Evolutionary conservation across 2,113 vertebrate species (phyloP).

Genomic region (Ovis canadensis): DNA sequence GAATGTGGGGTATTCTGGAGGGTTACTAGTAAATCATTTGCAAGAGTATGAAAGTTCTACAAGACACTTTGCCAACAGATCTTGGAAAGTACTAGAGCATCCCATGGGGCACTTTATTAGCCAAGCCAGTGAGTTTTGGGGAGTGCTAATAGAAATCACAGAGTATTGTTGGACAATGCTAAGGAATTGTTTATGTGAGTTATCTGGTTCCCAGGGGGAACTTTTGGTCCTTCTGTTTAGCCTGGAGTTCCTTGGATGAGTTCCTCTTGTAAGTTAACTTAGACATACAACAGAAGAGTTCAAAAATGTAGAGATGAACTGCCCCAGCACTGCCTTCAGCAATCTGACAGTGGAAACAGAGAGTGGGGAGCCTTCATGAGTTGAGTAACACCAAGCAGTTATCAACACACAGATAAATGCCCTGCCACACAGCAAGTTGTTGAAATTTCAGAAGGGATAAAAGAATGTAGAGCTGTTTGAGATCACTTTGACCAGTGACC

Average conservation of each 20-base stretch:
- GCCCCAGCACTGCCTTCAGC: background rate
- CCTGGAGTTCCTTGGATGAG: background rate
- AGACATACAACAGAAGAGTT: background rate
- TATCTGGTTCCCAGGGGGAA: background rate
- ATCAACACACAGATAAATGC: background rate
- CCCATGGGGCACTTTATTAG: background rate
- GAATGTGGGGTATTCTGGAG: background rate
- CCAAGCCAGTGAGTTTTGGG: background rate
- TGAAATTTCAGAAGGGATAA: background rate
- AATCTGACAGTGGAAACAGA: background rate
- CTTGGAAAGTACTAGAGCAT: background rate
- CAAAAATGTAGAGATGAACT: background rate
- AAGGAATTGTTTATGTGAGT: background rate
- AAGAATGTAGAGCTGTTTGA: background rate
- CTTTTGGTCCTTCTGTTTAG: background rate
- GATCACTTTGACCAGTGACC: background rate
- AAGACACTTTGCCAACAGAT: background rate
- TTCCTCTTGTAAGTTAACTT: background rate
- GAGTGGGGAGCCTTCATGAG: background rate
- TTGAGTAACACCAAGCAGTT: background rate
- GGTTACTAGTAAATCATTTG: background rate
- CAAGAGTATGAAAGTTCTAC: background rate
- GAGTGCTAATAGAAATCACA: background rate
- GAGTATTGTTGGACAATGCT: background rate
- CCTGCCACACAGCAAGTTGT: background rate